Evolutionary conservation across 2,888 invertebrate genomes (phyloP).

Genomic region (Chymomyza caudatula): DNA sequence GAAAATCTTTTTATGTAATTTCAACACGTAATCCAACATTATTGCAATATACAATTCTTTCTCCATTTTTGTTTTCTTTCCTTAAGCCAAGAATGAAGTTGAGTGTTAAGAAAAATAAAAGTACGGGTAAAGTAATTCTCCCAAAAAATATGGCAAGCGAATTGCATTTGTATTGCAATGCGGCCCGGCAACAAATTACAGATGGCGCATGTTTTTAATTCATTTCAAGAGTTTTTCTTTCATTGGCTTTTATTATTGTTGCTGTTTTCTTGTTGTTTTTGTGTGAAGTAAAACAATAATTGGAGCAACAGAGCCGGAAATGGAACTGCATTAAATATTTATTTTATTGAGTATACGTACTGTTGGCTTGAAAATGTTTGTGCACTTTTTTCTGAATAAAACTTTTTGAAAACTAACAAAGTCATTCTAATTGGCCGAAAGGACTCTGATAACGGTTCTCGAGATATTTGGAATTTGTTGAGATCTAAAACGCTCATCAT

Average conservation of each 20-base stretch:
- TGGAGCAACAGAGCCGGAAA: neutral
- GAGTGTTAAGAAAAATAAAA: slow-evolving; percentile 40
- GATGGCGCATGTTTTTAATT: slow-evolving; percentile 67
- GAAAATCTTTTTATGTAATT: slow-evolving; percentile 75
- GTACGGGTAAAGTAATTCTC: neutral
- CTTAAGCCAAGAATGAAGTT: slow-evolving; percentile 54
- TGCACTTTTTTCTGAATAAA: too few species aligned
- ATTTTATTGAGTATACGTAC: neutral
- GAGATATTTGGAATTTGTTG: too few species aligned
- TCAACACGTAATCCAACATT: slow-evolving; percentile 74
- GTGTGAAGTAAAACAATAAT: neutral
- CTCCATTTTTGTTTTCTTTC: slow-evolving; percentile 5
- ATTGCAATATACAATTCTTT: slow-evolving; percentile 46
- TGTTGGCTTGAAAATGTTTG: too few species aligned
- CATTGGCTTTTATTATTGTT: neutral
- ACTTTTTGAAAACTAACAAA: too few species aligned
- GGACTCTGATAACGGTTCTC: too few species aligned
- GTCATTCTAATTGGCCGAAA: too few species aligned
- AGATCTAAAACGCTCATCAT: too few species aligned
- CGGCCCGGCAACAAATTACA: slow-evolving; percentile 57
- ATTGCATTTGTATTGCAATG: slow-evolving; percentile 8
- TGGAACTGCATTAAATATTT: neutral
- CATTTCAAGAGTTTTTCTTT: slow-evolving; percentile 38
- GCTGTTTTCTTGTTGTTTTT: neutral
- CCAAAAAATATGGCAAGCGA: slow-evolving; percentile 26